These are phyloP conservation scores for Scytalopus superciliaris DNA, from an alignment of 2,113 vertebrate species.

Conservation along the genomic window DNA sequence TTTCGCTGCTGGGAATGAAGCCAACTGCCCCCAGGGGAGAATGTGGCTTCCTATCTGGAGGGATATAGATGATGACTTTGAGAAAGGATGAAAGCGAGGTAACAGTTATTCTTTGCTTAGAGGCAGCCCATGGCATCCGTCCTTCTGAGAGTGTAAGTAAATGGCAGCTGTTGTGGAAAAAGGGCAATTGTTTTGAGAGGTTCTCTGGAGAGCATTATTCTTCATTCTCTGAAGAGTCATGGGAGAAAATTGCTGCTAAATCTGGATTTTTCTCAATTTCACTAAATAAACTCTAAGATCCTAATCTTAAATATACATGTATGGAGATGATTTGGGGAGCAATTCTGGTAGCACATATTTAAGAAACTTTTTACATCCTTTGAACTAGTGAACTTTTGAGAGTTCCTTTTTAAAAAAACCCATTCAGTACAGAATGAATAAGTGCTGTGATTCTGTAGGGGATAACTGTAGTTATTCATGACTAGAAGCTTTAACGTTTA, in stretches of 20 bases:
- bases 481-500: not conserved
- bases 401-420: not conserved
- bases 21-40: slow-evolving; percentile 33
- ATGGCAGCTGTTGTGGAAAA: slow-evolving; percentile 48
- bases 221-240: not conserved
- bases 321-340: not conserved
- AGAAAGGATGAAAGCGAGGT: slow-evolving; percentile 29
- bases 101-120: slow-evolving; percentile 41
- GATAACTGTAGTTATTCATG: not conserved
- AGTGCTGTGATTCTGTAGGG: not conserved
- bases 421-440: not conserved
- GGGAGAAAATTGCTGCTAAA: not conserved
- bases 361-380: not conserved
- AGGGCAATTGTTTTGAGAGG: slow-evolving; percentile 7
- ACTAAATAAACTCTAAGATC: not conserved
- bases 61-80: slow-evolving; percentile 24
- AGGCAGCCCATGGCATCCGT: slow-evolving; percentile 22
- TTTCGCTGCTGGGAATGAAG: slow-evolving; percentile 32
- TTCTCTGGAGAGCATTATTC: slow-evolving; percentile 26
- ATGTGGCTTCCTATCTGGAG: slow-evolving; percentile 19
- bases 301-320: not conserved
- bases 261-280: not conserved
- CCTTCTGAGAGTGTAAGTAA: slow-evolving; percentile 16
- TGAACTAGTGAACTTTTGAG: not conserved
- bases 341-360: not conserved